A percentile compares a stretch with the other conserved stretches of the same genome.
Conservation (phyloP, 2,797 vertebrate species). For the Capromys pilorides region DNA sequence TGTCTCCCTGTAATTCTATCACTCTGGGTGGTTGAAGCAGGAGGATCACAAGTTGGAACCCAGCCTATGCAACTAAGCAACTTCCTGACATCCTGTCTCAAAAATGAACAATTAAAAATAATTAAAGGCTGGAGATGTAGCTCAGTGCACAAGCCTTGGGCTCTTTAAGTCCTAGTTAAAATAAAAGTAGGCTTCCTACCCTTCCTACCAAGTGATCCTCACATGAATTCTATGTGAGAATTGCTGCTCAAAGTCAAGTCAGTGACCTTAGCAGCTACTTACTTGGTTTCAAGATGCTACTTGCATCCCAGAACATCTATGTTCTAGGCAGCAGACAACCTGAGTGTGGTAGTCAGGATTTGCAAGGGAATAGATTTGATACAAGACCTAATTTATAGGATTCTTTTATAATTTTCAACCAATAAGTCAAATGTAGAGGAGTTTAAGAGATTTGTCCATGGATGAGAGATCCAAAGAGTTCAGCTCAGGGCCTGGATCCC, state of each 20-base stretch:
- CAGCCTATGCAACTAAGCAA: background rate
- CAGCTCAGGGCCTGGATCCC: background rate
- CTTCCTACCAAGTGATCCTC: background rate
- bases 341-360: background rate
- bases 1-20: background rate
- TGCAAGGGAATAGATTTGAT: background rate
- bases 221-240: too few relatives aligned
- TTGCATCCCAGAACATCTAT: background rate
- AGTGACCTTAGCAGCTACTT: background rate
- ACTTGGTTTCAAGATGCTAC: background rate
- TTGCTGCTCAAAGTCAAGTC: background rate
- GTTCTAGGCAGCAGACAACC: background rate
- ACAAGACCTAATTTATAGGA: background rate
- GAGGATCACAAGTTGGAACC: background rate
- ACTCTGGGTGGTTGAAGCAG: background rate
- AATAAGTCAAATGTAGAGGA: background rate
- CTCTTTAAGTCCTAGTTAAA: background rate
- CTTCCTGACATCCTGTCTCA: background rate
- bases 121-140: background rate
- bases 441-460: background rate
- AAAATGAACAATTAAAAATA: background rate
- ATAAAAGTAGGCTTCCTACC: background rate
- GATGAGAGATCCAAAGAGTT: background rate
- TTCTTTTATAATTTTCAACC: background rate
- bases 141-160: background rate